These are phyloP conservation scores for Phyllostomus discolor DNA, from an alignment of 2,113 vertebrate genomes.

Conservation along the genomic window DNA sequence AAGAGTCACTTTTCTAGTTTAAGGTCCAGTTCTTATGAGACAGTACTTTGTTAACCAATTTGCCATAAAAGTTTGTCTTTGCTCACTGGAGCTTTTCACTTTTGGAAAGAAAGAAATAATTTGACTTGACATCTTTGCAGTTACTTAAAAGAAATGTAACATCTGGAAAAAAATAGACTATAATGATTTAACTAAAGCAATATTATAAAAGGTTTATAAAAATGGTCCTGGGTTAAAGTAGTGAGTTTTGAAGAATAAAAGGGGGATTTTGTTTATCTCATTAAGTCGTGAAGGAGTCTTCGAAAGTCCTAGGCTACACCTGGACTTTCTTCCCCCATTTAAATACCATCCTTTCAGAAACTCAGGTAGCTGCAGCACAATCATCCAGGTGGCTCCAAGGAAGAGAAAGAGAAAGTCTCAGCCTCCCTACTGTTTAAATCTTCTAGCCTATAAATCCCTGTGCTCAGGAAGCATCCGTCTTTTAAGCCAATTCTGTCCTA, in stretches of 20 bases:
- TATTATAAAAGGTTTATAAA: conserved; percentile 36
- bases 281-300: conserved; percentile 23
- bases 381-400: too few species aligned
- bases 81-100: conserved; percentile 22
- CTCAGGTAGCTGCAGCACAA: too few species aligned
- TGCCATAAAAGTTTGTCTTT: conserved; percentile 59
- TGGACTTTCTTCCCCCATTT: too few species aligned
- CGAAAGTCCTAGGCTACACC: not conserved
- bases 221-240: conserved; percentile 32
- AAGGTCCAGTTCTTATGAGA: conserved; percentile 27
- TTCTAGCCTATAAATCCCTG: too few species aligned
- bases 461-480: too few species aligned
- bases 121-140: conserved; percentile 22
- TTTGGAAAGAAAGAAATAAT: conserved; percentile 44
- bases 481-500: too few species aligned
- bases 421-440: too few species aligned
- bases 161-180: not conserved
- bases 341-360: too few species aligned
- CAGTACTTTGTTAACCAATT: conserved; percentile 47
- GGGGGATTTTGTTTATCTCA: not conserved
- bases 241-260: conserved; percentile 9
- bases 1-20: conserved; percentile 26
- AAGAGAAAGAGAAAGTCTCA: too few species aligned
- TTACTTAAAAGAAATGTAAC: conserved; percentile 54
- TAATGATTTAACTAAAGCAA: conserved; percentile 20